phyloP scores from a whole-genome alignment of 2,888 invertebrate species.

The Drosophila rellima region DNA sequence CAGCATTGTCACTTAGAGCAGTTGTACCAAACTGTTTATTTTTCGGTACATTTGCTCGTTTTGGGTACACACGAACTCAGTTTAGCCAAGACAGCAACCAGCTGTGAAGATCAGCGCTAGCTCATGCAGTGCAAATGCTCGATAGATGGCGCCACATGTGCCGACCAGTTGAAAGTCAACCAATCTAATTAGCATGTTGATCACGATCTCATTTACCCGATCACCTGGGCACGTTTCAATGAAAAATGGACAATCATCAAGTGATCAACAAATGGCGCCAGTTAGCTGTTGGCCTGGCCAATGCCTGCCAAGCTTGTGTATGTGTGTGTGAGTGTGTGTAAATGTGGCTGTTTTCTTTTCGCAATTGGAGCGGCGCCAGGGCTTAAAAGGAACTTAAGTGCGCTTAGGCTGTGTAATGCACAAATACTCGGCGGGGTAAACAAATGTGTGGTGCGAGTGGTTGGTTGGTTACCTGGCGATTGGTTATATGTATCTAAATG shows the following conservation, averaged over 20 bases:
- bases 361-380: constrained; percentile 83
- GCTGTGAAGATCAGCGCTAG: constrained; percentile 20
- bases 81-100: constrained; percentile 11
- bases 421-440: constrained; percentile 62
- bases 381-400: constrained; percentile 78
- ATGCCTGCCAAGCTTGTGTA: constrained; percentile 17
- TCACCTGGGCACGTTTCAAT: constrained; percentile 18
- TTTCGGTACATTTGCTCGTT: neutral
- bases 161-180: neutral
- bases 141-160: constrained; percentile 52
- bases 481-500: constrained; percentile 78
- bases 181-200: constrained; percentile 21
- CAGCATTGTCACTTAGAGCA: neutral
- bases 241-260: constrained; percentile 51
- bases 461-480: constrained; percentile 46
- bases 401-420: constrained; percentile 78
- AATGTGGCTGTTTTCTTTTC: constrained; percentile 57
- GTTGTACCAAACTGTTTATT: constrained; percentile 3
- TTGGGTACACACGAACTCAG: constrained; percentile 1
- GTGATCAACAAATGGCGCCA: constrained; percentile 63
- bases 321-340: constrained; percentile 21
- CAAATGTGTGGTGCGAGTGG: constrained; percentile 45
- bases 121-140: neutral
- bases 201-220: constrained; percentile 20
- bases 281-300: constrained; percentile 36